Base-by-base conservation (phyloP, 2,888 invertebrate species). In the Iphiclides podalirius region DNA sequence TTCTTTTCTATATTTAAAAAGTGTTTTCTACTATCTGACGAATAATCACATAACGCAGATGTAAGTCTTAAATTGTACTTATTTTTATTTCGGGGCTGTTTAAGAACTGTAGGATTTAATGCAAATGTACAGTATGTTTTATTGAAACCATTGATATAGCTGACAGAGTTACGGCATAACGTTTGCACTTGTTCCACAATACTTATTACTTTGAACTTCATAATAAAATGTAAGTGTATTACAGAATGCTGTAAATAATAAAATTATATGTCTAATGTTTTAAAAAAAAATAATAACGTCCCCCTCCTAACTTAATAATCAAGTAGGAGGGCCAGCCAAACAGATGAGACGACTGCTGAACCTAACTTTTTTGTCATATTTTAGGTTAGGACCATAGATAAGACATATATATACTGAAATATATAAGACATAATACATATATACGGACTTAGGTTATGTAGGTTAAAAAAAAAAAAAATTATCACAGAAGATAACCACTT, bases 1-100 rank as follows among this genome's bases (percentile, higher is more conserved):
- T 90, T 89, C 58, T 91, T 89, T 37, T 82, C 79, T 47, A 84
- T 62, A 48, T 76, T 75, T 58, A 84, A 58, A 43, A 83, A 80
- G 45, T 75, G 72, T 63, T 86, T 88, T 54, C 82, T 88, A 35
- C 70, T 65, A 44, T 83, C 79, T 9, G 83, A 78, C 16, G 74
- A 86, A 59, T 79, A 81, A 4, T 72, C 60, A 64, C 75, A 79
- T 49, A 67, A 53, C 48, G 75, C 44, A 14, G 70, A 63, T 31
- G 74, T 56, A 40, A 67, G 49, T 58, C 65, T 67, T 34, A 66
- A 44, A 15, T 73, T 63, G 47, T 62, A 61, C 40, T 55, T 70
- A 23, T 60, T 15, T 13, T 55, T 41, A 51, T 62, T 62, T 45
- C 62, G 61, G 52, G 64, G 70, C 48, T 57, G 67, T 36, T 15